These are phyloP conservation scores for Sorex fumeus DNA, from an alignment of 2,113 vertebrate species.

Conservation along the genomic window DNA sequence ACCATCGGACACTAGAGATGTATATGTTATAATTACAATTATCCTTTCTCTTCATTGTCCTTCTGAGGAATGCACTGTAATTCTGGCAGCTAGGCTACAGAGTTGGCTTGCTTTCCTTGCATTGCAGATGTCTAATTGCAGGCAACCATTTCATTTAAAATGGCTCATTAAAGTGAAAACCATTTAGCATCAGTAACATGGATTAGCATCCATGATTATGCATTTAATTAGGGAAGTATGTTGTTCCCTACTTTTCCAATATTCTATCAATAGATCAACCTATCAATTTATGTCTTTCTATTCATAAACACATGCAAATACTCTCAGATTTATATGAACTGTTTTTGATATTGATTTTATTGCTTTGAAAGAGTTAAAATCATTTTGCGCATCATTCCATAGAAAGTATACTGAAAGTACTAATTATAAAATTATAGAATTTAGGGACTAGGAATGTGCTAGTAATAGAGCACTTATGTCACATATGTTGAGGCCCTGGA, in stretches of 20 bases:
- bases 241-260: conserved; percentile 71
- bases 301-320: background rate
- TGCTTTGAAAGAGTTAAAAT: conserved; percentile 71
- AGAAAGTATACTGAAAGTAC: background rate
- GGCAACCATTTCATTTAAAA: conserved; percentile 92
- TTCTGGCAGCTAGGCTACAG: conserved; percentile 87
- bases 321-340: conserved; percentile 49
- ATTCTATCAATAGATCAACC: background rate
- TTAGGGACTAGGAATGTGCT: background rate
- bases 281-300: background rate
- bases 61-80: conserved; percentile 90
- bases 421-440: conserved; percentile 68
- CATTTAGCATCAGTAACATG: conserved; percentile 88
- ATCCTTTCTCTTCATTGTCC: conserved; percentile 90
- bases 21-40: conserved; percentile 92
- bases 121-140: conserved; percentile 93
- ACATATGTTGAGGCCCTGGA: too few relatives aligned
- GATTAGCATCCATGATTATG: conserved; percentile 89
- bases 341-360: conserved; percentile 58
- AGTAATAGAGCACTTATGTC: too few relatives aligned
- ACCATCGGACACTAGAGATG: conserved; percentile 87
- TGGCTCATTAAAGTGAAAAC: conserved; percentile 90
- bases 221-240: conserved; percentile 88
- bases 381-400: conserved; percentile 32
- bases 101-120: conserved; percentile 89